Percentiles rank a stretch among this genome's conserved stretches.
These are phyloP conservation scores for Drosophila subquinaria DNA, from an alignment of 2,888 invertebrate genomes.

Conservation along the genomic window DNA sequence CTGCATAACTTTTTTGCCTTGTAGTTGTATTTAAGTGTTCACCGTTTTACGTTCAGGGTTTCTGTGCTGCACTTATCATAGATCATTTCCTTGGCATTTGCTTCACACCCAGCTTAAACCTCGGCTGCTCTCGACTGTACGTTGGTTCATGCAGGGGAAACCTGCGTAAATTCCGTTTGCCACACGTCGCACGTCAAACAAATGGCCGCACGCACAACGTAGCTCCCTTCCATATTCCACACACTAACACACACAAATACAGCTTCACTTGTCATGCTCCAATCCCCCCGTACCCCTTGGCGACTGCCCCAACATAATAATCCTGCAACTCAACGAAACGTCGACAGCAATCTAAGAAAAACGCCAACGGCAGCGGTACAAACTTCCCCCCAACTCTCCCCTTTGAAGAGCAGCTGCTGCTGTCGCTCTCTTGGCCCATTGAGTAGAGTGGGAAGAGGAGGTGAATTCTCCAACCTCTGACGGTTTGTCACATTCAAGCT, in stretches of 20 bases:
- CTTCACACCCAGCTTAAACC: conserved; percentile 46
- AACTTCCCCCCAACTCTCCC: conserved; percentile 2
- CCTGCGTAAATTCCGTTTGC: conserved; percentile 75
- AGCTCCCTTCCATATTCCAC: conserved; percentile 12
- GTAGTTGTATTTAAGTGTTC: conserved; percentile 21
- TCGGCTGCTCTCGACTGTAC: conserved; percentile 25
- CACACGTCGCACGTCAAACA: conserved; percentile 80
- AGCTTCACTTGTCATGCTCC: conserved; percentile 16
- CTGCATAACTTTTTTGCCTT: conserved; percentile 24
- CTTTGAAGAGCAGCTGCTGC: conserved; percentile 68
- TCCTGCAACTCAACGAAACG: conserved; percentile 77
- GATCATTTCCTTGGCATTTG: conserved; percentile 55
- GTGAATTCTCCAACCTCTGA: conserved; percentile 16
- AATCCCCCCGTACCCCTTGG: conserved; percentile 14
- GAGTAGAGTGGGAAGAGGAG: neutral
- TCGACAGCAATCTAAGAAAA: conserved; percentile 74
- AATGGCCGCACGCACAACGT: conserved; percentile 69
- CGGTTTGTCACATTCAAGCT: conserved; percentile 74
- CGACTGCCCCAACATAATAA: conserved; percentile 71
- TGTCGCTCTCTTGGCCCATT: conserved; percentile 59
- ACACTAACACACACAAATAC: neutral
- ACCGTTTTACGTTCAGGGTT: conserved; percentile 7
- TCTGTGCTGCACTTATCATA: conserved; percentile 55
- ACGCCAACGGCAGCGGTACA: conserved; percentile 65
- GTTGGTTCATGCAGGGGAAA: conserved; percentile 32